Evolutionary conservation across 1,140 invertebrate species (phyloP).

Genomic region (Paraescarpia echinospica): DNA sequence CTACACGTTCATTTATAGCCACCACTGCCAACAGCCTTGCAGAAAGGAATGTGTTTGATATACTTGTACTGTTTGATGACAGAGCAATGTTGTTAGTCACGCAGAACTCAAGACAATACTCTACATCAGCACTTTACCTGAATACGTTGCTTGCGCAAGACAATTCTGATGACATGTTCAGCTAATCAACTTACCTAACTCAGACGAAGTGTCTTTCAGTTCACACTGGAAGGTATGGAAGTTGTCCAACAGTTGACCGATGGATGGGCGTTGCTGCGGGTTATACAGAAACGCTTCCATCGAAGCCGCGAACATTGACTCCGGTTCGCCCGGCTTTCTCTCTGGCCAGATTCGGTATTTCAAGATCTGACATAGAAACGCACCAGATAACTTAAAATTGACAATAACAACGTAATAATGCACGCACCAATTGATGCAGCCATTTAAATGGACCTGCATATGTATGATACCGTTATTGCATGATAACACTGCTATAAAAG

Average conservation of each 20-base stretch:
- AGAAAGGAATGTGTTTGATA: too few species aligned
- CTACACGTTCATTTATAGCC: too few species aligned
- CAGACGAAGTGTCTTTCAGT: not conserved
- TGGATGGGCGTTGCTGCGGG: not conserved
- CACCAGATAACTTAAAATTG: not conserved
- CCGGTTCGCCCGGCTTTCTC: not conserved
- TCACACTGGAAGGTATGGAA: not conserved
- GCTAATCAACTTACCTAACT: not conserved
- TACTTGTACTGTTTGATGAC: too few species aligned
- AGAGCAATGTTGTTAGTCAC: too few species aligned
- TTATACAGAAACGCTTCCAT: not conserved
- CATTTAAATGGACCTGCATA: not conserved
- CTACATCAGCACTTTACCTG: too few species aligned
- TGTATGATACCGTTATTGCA: not conserved
- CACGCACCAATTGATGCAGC: not conserved
- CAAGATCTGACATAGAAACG: not conserved
- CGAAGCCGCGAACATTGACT: not conserved
- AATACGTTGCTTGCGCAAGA: too few species aligned
- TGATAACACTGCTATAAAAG: not conserved
- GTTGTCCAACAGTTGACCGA: not conserved
- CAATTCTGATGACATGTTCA: not conserved
- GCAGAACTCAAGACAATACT: too few species aligned
- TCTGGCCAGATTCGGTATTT: not conserved
- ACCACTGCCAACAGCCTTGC: too few species aligned
- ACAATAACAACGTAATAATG: not conserved